Conservation (phyloP, 2,888 invertebrate genomes). For the Drosophila mimetica region DNA sequence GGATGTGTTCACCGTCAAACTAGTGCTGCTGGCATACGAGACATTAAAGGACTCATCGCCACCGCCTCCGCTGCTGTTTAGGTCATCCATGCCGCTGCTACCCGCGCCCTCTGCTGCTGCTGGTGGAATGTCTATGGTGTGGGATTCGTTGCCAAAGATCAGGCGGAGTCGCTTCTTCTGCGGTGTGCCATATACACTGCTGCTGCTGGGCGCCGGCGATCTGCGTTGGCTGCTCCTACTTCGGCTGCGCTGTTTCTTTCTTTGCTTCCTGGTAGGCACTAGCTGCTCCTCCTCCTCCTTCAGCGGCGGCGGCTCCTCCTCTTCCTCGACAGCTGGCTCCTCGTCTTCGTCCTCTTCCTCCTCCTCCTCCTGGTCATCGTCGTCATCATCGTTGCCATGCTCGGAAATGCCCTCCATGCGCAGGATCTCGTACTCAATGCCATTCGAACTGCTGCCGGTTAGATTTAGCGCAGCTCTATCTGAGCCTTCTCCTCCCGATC, state of each 20-base stretch:
- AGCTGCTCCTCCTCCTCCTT: conserved; percentile 6
- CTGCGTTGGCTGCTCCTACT: conserved; percentile 31
- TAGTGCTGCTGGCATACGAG: conserved; percentile 61
- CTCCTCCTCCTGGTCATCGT: conserved; percentile 48
- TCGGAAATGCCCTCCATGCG: conserved; percentile 90
- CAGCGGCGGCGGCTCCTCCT: conserved; percentile 26
- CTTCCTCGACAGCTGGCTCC: conserved; percentile 46
- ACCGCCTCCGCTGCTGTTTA: conserved; percentile 57
- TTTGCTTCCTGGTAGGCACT: conserved; percentile 36
- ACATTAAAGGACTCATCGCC: conserved; percentile 71
- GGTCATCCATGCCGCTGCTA: conserved; percentile 59
- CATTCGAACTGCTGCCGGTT: conserved; percentile 33
- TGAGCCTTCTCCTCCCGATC: not conserved
- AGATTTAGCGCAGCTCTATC: conserved; percentile 9
- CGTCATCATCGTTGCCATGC: conserved; percentile 80
- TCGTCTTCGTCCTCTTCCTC: conserved; percentile 28
- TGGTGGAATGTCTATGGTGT: conserved; percentile 94
- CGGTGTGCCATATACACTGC: conserved; percentile 85
- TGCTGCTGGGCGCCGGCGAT: conserved; percentile 41
- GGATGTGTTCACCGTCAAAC: conserved; percentile 45
- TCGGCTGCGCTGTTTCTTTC: conserved; percentile 58
- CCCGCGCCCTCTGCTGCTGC: conserved; percentile 27
- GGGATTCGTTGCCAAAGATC: conserved; percentile 95
- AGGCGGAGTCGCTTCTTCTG: conserved; percentile 93
- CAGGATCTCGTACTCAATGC: conserved; percentile 92